Evolutionary conservation across 2,113 vertebrate species (phyloP).

Genomic region (Sminthopsis crassicaudata): DNA sequence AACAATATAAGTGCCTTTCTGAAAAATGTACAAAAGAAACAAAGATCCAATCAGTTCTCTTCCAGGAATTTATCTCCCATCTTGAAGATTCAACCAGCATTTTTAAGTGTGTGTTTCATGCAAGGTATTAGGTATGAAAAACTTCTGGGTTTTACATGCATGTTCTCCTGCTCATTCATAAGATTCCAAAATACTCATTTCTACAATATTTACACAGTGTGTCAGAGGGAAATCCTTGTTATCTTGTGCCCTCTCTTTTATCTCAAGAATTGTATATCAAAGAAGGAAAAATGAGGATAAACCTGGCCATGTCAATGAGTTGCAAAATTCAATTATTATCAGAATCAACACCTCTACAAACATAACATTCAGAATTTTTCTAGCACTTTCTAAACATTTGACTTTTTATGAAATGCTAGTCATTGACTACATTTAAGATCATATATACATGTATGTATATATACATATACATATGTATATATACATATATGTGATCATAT

Average conservation of each 20-base stretch:
- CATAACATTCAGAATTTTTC: not conserved
- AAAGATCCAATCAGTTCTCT: not conserved
- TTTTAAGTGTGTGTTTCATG: not conserved
- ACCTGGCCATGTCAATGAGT: not conserved
- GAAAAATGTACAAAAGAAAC: not conserved
- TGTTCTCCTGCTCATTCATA: not conserved
- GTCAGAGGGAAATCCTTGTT: not conserved
- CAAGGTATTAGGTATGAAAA: not conserved
- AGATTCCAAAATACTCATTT: not conserved
- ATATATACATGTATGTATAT: too few relatives aligned
- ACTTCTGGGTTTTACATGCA: not conserved
- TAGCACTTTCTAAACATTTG: not conserved
- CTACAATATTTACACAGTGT: not conserved
- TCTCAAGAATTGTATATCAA: not conserved
- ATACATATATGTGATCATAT: too few relatives aligned
- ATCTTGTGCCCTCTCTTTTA: not conserved
- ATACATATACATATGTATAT: too few relatives aligned
- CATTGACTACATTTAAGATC: not conserved
- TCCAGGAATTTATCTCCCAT: not conserved
- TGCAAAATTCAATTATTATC: not conserved
- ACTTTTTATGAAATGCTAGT: not conserved
- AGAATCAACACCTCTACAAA: not conserved
- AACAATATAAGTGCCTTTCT: not conserved
- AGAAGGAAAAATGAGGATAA: not conserved
- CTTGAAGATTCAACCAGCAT: not conserved